Percentiles rank a stretch among this genome's conserved stretches.
phyloP scores from a whole-genome alignment of 1,140 invertebrate species.

The Pogonomyrmex californicus region DNA sequence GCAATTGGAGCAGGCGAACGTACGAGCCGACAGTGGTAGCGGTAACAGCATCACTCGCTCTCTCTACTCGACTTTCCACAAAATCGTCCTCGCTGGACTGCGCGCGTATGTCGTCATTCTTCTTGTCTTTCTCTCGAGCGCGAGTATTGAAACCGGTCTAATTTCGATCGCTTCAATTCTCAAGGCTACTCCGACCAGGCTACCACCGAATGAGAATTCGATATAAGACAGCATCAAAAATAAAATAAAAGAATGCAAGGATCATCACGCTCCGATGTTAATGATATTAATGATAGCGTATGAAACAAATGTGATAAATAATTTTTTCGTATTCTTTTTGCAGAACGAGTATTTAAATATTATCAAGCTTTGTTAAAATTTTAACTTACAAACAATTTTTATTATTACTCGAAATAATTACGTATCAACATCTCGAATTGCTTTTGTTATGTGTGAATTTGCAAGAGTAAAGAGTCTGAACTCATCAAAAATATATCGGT shows the following conservation, averaged over 20 bases:
- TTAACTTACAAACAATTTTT: not conserved
- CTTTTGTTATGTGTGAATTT: not conserved
- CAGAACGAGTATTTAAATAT: not conserved
- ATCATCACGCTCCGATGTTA: not conserved
- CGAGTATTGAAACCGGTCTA: conserved; percentile 39
- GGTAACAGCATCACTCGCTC: conserved; percentile 71
- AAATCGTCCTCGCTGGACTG: conserved; percentile 51
- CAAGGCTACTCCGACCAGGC: not conserved
- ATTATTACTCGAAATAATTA: not conserved
- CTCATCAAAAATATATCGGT: conserved; percentile 26
- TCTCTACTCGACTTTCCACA: conserved; percentile 73
- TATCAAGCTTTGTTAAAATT: not conserved
- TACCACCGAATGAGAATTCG: not conserved
- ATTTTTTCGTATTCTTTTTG: not conserved
- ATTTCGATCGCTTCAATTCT: conserved; percentile 39
- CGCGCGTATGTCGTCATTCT: conserved; percentile 31
- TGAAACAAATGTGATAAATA: not conserved
- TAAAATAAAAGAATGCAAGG: not conserved
- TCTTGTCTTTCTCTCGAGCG: conserved; percentile 43
- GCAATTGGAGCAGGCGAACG: conserved; percentile 74
- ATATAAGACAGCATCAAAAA: not conserved
- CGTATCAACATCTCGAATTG: not conserved
- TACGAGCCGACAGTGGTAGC: conserved; percentile 28
- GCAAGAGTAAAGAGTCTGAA: not conserved
- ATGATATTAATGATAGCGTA: not conserved